Conservation (phyloP, 2,888 invertebrate genomes). For the Agrochola litura region DNA sequence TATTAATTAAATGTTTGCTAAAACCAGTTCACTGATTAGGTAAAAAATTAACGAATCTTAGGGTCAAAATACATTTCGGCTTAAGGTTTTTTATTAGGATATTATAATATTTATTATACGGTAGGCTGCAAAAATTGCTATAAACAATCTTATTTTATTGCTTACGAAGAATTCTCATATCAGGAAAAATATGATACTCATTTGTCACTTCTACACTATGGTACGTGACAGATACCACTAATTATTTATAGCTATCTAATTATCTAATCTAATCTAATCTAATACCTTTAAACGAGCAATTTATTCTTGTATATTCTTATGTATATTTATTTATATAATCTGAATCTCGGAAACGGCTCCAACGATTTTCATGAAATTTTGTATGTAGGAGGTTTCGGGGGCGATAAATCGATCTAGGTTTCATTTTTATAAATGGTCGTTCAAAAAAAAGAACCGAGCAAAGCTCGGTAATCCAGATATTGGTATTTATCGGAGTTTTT, state of each 20-base stretch:
- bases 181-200: not conserved
- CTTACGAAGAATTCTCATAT: not conserved
- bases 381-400: too few species aligned
- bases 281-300: too few species aligned
- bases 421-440: too few species aligned
- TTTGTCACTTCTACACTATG: slow-evolving; percentile 7
- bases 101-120: not conserved
- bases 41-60: slow-evolving; percentile 12
- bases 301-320: too few species aligned
- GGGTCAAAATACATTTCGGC: slow-evolving; percentile 1
- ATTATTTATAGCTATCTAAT: not conserved
- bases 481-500: not conserved
- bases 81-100: not conserved
- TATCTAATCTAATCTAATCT: too few species aligned
- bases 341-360: too few species aligned
- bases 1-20: not conserved
- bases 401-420: too few species aligned
- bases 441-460: too few species aligned
- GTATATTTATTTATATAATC: too few species aligned
- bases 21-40: slow-evolving; percentile 19
- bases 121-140: not conserved
- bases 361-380: too few species aligned
- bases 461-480: not conserved
- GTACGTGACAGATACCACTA: not conserved
- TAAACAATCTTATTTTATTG: slow-evolving; percentile 16